phyloP scores from a whole-genome alignment of 2,797 vertebrate species.

The Acestrorhynchus altus region DNA sequence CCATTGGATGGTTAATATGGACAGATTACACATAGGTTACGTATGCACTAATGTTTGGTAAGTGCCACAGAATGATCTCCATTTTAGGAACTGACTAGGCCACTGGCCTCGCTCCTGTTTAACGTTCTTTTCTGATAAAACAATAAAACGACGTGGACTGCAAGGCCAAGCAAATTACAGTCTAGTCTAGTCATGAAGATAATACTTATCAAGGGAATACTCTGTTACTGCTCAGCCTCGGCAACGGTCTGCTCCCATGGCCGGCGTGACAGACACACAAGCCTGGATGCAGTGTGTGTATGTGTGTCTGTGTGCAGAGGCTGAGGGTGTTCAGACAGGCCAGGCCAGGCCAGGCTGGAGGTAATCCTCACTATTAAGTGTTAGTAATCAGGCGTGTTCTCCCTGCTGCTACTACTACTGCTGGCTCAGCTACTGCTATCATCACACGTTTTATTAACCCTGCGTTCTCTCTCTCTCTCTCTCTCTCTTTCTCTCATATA shows the following conservation, averaged over 20 bases:
- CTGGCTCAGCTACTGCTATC: constrained; percentile 74
- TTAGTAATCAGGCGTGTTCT: constrained; percentile 75
- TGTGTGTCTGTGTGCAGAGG: constrained; percentile 37
- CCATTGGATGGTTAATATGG: too few species aligned
- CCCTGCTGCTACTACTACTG: constrained; percentile 65
- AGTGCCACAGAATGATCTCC: neutral
- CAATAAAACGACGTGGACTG: neutral
- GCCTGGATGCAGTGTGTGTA: constrained; percentile 28
- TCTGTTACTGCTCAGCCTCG: constrained; percentile 18
- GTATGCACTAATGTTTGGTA: neutral
- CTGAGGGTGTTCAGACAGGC: constrained; percentile 37
- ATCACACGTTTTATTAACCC: constrained; percentile 58
- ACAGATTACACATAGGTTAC: too few species aligned
- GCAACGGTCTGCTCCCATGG: constrained; percentile 24
- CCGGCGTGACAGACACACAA: constrained; percentile 17
- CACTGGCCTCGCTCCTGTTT: neutral
- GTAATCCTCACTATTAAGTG: constrained; percentile 75
- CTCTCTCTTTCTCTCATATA: neutral
- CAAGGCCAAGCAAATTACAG: neutral
- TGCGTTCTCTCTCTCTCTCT: neutral
- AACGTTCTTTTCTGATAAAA: neutral
- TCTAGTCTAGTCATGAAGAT: constrained; percentile 3
- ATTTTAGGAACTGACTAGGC: neutral
- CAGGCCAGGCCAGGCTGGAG: constrained; percentile 52
- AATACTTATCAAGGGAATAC: constrained; percentile 13